Evolutionary conservation across 2,113 vertebrate species (phyloP).

Genomic region (Panthera uncia): DNA sequence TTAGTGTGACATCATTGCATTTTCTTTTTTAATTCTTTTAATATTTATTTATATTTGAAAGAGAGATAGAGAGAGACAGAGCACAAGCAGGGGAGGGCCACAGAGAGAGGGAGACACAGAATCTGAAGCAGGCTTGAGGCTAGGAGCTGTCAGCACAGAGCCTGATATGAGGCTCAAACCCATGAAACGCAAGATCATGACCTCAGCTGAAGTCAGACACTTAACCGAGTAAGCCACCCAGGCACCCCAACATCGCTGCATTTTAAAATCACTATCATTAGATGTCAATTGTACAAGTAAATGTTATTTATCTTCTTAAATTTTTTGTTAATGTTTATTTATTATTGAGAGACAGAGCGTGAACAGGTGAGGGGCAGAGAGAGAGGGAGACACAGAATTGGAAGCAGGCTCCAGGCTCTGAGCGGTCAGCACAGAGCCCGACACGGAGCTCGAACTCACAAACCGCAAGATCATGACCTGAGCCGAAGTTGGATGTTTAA

Average conservation of each 20-base stretch:
- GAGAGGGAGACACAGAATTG: not conserved
- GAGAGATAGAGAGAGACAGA: too few species aligned
- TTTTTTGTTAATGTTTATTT: not conserved
- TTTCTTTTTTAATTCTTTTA: too few species aligned
- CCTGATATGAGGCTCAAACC: too few species aligned
- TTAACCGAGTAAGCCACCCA: too few species aligned
- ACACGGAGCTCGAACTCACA: not conserved
- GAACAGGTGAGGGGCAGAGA: not conserved
- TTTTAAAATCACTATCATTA: conserved; percentile 21
- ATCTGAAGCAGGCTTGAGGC: too few species aligned
- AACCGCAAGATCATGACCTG: not conserved
- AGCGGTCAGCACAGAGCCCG: not conserved
- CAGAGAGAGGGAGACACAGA: too few species aligned
- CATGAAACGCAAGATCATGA: too few species aligned
- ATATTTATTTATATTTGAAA: too few species aligned
- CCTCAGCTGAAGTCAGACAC: too few species aligned
- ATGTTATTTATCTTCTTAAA: not conserved
- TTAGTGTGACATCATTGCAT: not conserved
- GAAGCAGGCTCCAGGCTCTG: not conserved
- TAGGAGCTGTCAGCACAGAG: too few species aligned
- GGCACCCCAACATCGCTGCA: not conserved
- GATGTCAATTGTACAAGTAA: conserved; percentile 25
- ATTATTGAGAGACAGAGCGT: not conserved
- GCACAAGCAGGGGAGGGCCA: too few species aligned
- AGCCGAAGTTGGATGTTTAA: too few species aligned